A percentile compares a stretch with the other conserved stretches of the same genome.
Evolutionary conservation across 2,888 invertebrate species (phyloP).

Genomic region (Aphelenchoides bicaudatus): DNA sequence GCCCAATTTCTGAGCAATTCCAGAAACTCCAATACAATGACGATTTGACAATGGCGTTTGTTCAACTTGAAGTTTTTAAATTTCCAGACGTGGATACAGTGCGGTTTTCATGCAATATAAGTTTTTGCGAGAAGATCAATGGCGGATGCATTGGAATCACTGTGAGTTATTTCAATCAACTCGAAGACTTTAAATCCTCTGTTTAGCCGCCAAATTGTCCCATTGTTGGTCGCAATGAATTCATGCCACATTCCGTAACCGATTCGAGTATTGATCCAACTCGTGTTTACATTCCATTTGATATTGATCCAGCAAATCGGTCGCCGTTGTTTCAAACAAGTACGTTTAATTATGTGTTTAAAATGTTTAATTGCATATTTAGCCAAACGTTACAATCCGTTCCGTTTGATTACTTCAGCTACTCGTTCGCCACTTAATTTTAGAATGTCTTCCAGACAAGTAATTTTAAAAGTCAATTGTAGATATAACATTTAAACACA

Average conservation of each 20-base stretch:
- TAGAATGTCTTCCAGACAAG: too few species aligned
- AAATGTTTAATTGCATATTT: not conserved
- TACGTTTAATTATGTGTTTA: not conserved
- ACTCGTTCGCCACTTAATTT: constrained; percentile 1
- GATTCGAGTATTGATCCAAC: constrained; percentile 21
- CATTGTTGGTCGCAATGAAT: constrained; percentile 25
- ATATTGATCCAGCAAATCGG: not conserved
- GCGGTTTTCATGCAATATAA: constrained; percentile 51
- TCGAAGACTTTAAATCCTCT: not conserved
- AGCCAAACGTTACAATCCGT: not conserved
- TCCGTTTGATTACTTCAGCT: not conserved
- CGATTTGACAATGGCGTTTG: constrained; percentile 45
- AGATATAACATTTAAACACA: too few species aligned
- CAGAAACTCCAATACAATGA: constrained; percentile 42
- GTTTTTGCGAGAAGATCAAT: constrained; percentile 44
- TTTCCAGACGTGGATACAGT: constrained; percentile 48
- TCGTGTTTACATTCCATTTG: not conserved
- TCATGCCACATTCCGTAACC: constrained; percentile 28
- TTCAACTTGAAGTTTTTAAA: constrained; percentile 45
- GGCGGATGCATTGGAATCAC: constrained; percentile 50
- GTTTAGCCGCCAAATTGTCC: constrained; percentile 45
- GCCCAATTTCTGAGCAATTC: constrained; percentile 39
- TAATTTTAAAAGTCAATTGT: too few species aligned
- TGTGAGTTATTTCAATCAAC: constrained; percentile 23
- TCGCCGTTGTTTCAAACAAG: not conserved